Evolutionary conservation across 2,888 invertebrate species (phyloP), one percentile per base, ranked within the genome.

Genomic region (Spicauda simplicius): DNA sequence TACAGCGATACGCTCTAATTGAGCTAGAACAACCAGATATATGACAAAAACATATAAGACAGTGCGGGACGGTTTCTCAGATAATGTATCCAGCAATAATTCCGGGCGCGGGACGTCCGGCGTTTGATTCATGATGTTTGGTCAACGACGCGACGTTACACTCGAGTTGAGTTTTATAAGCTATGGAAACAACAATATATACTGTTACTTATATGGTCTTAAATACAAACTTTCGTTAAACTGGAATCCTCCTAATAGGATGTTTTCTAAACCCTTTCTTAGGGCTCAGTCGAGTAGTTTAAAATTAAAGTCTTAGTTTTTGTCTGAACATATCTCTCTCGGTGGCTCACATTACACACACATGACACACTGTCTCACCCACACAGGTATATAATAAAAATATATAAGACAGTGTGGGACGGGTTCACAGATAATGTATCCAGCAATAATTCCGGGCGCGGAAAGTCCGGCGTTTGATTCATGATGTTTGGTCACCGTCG

Each of bases 71-170:
- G 10, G 18, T 18, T 8, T 18, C 18, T 50, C 50, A 18, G 50
- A 18, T 50, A 72, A 71, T 72, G 72, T 72, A 69, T 73, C 73
- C 70, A 64, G 54, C 65, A 69, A 70, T 57, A 68, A 68, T 52
- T 30, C 63, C 48, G 61, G 71, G 63, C 50, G 45, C 70, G 64
- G 72, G 67, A n/a, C n/a, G 71, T 73, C 73, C 73, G 74, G 74
- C 41, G 50, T 70, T 76, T 80, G 82, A 82, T 82, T 76, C 80
- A 82, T 79, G 73, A 75, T 79, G 77, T 80, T 76, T 77, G 78
- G 70, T 69, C 70, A 71, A 64, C 57, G 69, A 45, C 58, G 55
- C 70, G 63, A 64, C 68, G 48, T 54, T 41, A 41, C 57, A 16
- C 25, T 37, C 30, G 16, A 37, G 4, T 61, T 20, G 16, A 62